These are phyloP conservation scores for Mandrillus leucophaeus DNA, from an alignment of 2,113 vertebrate genomes.

Conservation along the genomic window DNA sequence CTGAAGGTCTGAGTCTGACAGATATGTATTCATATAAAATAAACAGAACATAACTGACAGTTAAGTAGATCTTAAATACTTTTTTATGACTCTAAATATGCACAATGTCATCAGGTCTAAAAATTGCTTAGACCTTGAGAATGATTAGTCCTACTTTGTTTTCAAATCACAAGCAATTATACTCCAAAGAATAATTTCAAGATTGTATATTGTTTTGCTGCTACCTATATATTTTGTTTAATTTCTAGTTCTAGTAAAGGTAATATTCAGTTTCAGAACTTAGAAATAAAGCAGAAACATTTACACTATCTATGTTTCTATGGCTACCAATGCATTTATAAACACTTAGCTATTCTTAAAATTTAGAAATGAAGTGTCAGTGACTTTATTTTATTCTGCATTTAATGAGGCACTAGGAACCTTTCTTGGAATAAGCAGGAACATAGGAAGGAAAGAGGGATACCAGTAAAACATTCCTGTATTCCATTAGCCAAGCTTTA, in stretches of 20 bases:
- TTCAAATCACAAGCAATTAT: neutral
- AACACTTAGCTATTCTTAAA: constrained; percentile 7
- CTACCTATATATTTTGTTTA: neutral
- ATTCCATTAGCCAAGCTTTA: neutral
- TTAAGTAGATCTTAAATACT: neutral
- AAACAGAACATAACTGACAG: constrained; percentile 6
- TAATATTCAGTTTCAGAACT: neutral
- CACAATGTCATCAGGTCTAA: neutral
- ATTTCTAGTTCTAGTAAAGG: neutral
- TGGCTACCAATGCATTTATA: neutral
- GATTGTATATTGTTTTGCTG: neutral
- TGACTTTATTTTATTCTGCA: neutral
- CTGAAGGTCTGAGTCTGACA: neutral
- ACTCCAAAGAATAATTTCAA: constrained; percentile 31
- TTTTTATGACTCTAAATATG: neutral
- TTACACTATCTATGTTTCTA: neutral
- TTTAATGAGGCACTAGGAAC: neutral
- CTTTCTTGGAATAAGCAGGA: neutral
- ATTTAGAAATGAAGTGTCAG: neutral
- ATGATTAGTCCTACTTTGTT: neutral
- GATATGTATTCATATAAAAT: neutral
- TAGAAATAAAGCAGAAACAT: neutral
- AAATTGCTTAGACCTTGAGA: neutral
- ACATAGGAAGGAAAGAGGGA: neutral
- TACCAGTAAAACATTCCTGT: neutral